Conservation (phyloP, 2,113 vertebrate genomes). For the Takifugu flavidus region DNA sequence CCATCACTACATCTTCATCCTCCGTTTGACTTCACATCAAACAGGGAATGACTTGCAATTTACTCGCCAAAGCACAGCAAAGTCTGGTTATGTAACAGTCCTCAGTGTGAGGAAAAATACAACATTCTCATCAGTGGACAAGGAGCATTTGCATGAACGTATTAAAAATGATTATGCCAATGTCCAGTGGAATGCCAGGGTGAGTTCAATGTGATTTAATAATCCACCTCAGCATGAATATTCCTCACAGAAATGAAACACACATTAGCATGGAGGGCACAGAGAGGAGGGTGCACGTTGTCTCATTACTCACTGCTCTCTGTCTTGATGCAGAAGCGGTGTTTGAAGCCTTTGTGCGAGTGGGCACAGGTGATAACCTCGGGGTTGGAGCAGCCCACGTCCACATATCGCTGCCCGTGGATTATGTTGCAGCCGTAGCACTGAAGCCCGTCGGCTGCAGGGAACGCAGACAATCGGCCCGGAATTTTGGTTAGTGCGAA, state of each 20-base stretch:
- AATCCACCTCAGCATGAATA: slow-evolving; percentile 30
- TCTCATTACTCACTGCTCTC: slow-evolving; percentile 83
- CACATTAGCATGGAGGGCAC: slow-evolving; percentile 7
- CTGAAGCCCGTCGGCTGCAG: slow-evolving; percentile 79
- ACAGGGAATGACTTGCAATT: slow-evolving; percentile 49
- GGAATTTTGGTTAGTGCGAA: not conserved
- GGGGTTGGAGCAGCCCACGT: slow-evolving; percentile 84
- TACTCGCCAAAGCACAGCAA: slow-evolving; percentile 46
- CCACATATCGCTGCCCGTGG: slow-evolving; percentile 81
- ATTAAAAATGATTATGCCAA: slow-evolving; percentile 50
- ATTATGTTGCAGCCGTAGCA: slow-evolving; percentile 91
- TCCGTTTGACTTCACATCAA: slow-evolving; percentile 45
- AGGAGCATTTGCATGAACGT: slow-evolving; percentile 45
- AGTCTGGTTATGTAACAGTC: slow-evolving; percentile 45
- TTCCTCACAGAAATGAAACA: slow-evolving; percentile 21
- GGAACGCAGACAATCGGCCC: not conserved
- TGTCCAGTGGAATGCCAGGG: slow-evolving; percentile 32
- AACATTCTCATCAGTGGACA: slow-evolving; percentile 48
- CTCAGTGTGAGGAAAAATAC: slow-evolving; percentile 23
- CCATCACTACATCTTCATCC: slow-evolving; percentile 46
- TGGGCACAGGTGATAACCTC: slow-evolving; percentile 89
- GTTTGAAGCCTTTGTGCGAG: slow-evolving; percentile 90
- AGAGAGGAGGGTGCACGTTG: not conserved
- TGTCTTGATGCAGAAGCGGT: slow-evolving; percentile 90
- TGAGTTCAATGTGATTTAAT: slow-evolving; percentile 36